Percentiles rank a stretch among this genome's conserved stretches.
Evolutionary conservation across 2,113 vertebrate genomes (phyloP).

Genomic region (Epinephelus fuscoguttatus): DNA sequence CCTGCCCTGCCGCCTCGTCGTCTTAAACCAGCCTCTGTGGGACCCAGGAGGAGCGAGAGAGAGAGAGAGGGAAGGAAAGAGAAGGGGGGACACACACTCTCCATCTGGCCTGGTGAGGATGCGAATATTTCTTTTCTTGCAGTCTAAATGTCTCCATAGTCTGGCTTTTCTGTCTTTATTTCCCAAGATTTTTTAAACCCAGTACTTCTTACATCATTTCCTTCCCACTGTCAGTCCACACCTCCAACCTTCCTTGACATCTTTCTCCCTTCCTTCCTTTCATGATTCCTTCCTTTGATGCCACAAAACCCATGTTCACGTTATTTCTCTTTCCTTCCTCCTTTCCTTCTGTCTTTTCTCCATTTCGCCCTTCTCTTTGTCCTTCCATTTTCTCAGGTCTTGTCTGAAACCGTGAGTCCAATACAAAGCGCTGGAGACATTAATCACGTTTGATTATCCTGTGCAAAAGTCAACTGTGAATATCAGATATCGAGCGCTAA

Average conservation of each 20-base stretch:
- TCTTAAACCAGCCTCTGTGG: slow-evolving; percentile 55
- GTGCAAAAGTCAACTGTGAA: slow-evolving; percentile 66
- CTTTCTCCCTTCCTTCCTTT: not conserved
- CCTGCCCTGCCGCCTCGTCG: slow-evolving; percentile 51
- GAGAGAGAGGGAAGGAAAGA: slow-evolving; percentile 2
- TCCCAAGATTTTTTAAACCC: slow-evolving; percentile 33
- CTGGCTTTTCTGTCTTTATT: slow-evolving; percentile 14
- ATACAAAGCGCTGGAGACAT: slow-evolving; percentile 24
- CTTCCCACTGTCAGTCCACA: not conserved
- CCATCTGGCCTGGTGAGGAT: slow-evolving; percentile 36
- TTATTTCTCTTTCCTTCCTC: not conserved
- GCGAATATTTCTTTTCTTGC: slow-evolving; percentile 38
- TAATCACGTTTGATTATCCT: slow-evolving; percentile 69
- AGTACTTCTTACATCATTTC: slow-evolving; percentile 19
- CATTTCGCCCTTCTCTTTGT: slow-evolving; percentile 3
- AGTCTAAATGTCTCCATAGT: slow-evolving; percentile 22
- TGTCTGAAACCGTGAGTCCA: slow-evolving; percentile 22
- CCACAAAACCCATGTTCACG: not conserved
- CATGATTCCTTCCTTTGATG: not conserved
- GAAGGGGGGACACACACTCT: slow-evolving; percentile 22
- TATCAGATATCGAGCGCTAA: slow-evolving; percentile 61
- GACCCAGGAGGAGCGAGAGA: slow-evolving; percentile 45
- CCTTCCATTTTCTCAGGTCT: slow-evolving; percentile 16
- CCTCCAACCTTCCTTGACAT: slow-evolving; percentile 10
- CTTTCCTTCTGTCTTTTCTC: not conserved